Conservation (phyloP, 2,888 invertebrate species). For the Hoplodrina ambigua region DNA sequence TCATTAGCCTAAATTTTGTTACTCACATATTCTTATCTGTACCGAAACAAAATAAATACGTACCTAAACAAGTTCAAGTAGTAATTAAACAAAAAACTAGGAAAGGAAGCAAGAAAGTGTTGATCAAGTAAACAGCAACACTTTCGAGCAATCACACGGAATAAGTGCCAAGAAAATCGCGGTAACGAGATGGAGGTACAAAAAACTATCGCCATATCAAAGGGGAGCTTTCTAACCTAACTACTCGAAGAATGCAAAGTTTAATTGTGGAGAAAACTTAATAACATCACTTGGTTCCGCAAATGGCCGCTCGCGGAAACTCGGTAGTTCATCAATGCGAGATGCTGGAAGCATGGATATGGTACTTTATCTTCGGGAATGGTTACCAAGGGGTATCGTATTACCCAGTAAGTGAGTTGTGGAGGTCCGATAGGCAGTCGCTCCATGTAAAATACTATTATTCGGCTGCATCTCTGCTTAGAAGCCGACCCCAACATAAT, state of each 20-base stretch:
- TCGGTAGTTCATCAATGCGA: constrained; percentile 45
- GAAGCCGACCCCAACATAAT: too few relatives aligned
- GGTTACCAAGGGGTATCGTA: too few relatives aligned
- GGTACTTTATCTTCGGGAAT: constrained; percentile 30
- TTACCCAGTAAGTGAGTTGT: too few relatives aligned
- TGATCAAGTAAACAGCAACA: constrained; percentile 49
- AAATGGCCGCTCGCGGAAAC: constrained; percentile 72
- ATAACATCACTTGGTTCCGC: constrained; percentile 72
- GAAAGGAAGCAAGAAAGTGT: constrained; percentile 46
- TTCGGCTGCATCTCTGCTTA: too few relatives aligned
- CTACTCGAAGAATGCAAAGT: constrained; percentile 71
- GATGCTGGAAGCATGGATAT: constrained; percentile 50
- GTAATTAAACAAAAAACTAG: constrained; percentile 37
- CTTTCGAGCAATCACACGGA: constrained; percentile 49
- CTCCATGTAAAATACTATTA: too few relatives aligned
- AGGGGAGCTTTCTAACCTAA: constrained; percentile 70
- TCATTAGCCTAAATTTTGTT: too few relatives aligned
- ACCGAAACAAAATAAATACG: too few relatives aligned
- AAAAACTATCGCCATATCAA: constrained; percentile 61
- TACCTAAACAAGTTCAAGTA: not conserved
- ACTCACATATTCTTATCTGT: too few relatives aligned
- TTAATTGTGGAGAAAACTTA: constrained; percentile 84
- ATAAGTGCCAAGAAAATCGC: constrained; percentile 58
- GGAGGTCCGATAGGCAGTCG: too few relatives aligned
- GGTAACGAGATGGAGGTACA: constrained; percentile 48